Evolutionary conservation across 2,888 invertebrate species (phyloP).

Genomic region (Agriopis marginaria): DNA sequence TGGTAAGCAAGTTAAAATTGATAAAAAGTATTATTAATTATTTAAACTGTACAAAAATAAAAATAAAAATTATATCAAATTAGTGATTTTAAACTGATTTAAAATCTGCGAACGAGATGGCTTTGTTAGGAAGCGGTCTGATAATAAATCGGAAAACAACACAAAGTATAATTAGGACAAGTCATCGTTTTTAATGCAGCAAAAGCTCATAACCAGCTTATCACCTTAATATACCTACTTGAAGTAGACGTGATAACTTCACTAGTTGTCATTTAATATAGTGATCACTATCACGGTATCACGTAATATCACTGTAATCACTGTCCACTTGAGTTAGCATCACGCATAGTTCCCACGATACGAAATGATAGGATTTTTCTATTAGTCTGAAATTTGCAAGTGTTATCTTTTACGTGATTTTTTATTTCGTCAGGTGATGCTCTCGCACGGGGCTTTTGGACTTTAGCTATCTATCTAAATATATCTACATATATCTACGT

Average conservation of each 20-base stretch:
- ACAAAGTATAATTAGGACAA: slow-evolving; percentile 39
- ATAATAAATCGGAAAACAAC: slow-evolving; percentile 46
- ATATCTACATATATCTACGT: no score
- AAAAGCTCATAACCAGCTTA: slow-evolving; percentile 46
- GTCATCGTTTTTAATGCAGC: slow-evolving; percentile 42
- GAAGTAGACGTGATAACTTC: slow-evolving; percentile 45
- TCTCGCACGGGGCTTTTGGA: slow-evolving; percentile 12
- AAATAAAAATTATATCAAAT: no score
- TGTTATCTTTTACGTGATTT: slow-evolving; percentile 31
- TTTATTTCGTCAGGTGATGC: not conserved
- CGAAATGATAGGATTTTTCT: slow-evolving; percentile 31
- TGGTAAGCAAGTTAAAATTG: no score
- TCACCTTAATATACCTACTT: slow-evolving; percentile 46
- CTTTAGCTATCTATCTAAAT: not conserved
- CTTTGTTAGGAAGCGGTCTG: not conserved
- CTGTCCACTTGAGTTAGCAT: slow-evolving; percentile 45
- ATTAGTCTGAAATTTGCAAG: slow-evolving; percentile 33
- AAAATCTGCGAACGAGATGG: no score
- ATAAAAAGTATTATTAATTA: no score
- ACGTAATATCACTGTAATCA: slow-evolving; percentile 57
- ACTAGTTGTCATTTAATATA: slow-evolving; percentile 60
- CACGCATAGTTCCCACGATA: slow-evolving; percentile 49
- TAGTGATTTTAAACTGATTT: no score
- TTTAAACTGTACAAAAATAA: no score
- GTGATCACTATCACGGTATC: slow-evolving; percentile 47